Evolutionary conservation across 2,797 vertebrate genomes (phyloP), one percentile per base, ranked within the genome.

Genomic region (Parauchenoglanis punctatus): DNA sequence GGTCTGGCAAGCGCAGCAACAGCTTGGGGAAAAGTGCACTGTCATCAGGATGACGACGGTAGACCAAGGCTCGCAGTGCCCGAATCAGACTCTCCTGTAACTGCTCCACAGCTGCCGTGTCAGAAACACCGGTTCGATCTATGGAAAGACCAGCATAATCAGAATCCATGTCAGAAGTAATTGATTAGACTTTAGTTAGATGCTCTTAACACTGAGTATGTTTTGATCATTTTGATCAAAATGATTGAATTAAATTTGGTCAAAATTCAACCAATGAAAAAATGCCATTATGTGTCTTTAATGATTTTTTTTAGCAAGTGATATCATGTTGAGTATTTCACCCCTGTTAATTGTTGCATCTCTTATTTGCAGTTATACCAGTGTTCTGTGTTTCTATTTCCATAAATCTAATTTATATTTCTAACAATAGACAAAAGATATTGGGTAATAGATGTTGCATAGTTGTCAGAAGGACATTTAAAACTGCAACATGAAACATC

Each of bases 41-140:
- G 89, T 96, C 92, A 7, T 95, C 94, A 1, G 95, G 95, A 84
- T 92, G 95, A 44, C 94, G 94, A 1, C 93, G 93, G 56, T 92
- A 93, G 89, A 96, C 92, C 88, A 95, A 93, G 35, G 95, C 94
- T 0, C 95, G 93, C 44, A 97, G 93, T 1, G 95, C 95, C 6
- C 90, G 91, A 89, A 95, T 95, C 54, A 97, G 93, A 78, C 94
- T 93, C 90, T 96, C 96, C 91, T 96, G 96, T 46, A 97, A 94
- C 91, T 95, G 95, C 91, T 97, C 96, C 67, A 96, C 95, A 7
- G 95, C 94, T 23, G 25, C 88, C 82, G 93, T 89, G 83, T 96
- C 95, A 0, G 88, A 92, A 89, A 96, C 94, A 72, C 95, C 95
- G 3, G 94, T 94, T 77, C 92, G 93, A 83, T 97, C 96, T 97